Evolutionary conservation across 2,888 invertebrate species (phyloP), one percentile per base, ranked within the genome.

Genomic region (Noctua fimbriata): DNA sequence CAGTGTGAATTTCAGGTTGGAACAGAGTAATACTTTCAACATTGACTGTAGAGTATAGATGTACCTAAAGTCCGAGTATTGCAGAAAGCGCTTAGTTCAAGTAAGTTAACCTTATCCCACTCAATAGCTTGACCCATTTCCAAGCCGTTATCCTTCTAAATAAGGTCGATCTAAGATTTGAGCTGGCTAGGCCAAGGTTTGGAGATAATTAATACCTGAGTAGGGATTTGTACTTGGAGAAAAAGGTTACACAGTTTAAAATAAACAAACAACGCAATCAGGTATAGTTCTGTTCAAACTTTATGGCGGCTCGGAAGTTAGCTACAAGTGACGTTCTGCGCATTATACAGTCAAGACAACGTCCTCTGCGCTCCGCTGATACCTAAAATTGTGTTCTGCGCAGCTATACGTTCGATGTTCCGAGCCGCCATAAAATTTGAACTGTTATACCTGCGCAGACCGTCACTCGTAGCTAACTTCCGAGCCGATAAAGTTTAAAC

Each of bases 111-210:
- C 36, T 36, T 55, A 24, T 69, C 0, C 7, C 41, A 49, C 18
- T 41, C 28, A 49, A n/a, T 60, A 60, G 41, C 28, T 60, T 78
- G 58, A 80, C 71, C 81, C 24, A 49, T 49, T 58, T 78, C 4
- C 28, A 69, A 79, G 36, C 47, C 6, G n/a, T 58, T n/a, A n/a
- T 74, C 47, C 28, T 80, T 80, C 49, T 60, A 49, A 60, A 60
- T 70, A 80, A 41, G 18, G 41, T 21, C 18, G 2, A 6, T 41
- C 16, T 80, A 24, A 69, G 10, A 41, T 49, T 16, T 24, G 14
- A 0, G n/a, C 36, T 67, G 7, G 10, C n/a, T 21, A 44, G n/a
- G 44, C 44, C 4, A 32, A 52, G 12, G 4, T 7, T 66, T 0
- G 32, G 32, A 52, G 24, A 41, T 10, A 6, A 77, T 41, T 12